Evolutionary conservation across 2,113 vertebrate species (phyloP).

Genomic region (Osmerus eperlanus): DNA sequence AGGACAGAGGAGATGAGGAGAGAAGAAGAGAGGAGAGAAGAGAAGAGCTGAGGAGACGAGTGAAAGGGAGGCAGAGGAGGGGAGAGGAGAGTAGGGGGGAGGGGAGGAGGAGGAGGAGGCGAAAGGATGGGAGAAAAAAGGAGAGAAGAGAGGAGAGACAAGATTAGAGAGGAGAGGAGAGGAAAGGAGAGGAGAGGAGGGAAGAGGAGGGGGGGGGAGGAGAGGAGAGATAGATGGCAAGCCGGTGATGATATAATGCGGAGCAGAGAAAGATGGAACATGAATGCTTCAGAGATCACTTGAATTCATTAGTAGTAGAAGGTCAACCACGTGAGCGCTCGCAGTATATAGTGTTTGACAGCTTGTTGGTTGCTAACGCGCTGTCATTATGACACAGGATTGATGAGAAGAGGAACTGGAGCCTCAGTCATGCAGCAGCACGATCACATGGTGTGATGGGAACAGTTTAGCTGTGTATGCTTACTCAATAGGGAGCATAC

Average conservation of each 20-base stretch:
- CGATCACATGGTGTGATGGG: neutral
- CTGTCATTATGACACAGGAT: neutral
- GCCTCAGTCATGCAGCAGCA: neutral
- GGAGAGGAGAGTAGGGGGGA: too few species aligned
- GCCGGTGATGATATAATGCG: neutral
- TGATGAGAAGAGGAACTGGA: constrained; percentile 3
- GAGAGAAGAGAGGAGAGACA: neutral
- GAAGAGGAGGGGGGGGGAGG: neutral
- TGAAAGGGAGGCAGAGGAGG: too few species aligned
- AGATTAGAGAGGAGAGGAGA: neutral
- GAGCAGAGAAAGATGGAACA: constrained; percentile 11
- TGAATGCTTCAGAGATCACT: constrained; percentile 18
- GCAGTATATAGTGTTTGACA: constrained; percentile 5
- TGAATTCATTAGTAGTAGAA: constrained; percentile 15
- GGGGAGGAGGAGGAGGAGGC: too few species aligned
- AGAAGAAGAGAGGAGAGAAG: too few species aligned
- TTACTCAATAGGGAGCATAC: too few species aligned
- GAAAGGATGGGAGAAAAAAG: too few species aligned
- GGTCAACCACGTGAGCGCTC: constrained; percentile 10
- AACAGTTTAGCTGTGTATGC: neutral
- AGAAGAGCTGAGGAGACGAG: too few species aligned
- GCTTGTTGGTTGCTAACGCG: neutral
- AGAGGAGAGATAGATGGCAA: neutral
- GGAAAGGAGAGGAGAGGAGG: neutral
- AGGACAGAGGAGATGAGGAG: neutral